phyloP scores from a whole-genome alignment of 2,888 invertebrate species.

The Caenorhabditis sp. region DNA sequence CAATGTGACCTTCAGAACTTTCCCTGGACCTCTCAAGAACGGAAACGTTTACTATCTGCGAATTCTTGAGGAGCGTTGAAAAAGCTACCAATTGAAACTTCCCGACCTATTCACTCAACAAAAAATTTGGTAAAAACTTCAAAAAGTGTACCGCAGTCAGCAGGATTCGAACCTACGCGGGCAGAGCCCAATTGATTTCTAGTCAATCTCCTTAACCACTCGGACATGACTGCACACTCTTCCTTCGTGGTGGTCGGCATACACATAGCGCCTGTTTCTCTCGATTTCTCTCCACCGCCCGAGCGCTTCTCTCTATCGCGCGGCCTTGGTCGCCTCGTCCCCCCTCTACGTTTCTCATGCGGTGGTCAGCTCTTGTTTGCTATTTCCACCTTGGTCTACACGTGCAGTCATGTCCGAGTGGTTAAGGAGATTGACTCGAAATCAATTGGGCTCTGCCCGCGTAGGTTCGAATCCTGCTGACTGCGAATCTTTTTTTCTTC shows the following conservation, averaged over 20 bases:
- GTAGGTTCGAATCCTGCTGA: constrained; percentile 83
- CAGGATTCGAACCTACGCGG: constrained; percentile 83
- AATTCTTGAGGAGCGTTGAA: too few relatives aligned
- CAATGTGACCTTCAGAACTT: too few relatives aligned
- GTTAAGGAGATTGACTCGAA: constrained; percentile 83
- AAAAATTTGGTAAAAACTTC: not conserved
- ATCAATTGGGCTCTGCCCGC: constrained; percentile 83
- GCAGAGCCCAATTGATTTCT: constrained; percentile 83
- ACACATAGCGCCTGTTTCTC: not conserved
- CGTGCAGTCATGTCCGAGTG: constrained; percentile 81
- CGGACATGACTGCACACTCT: constrained; percentile 78
- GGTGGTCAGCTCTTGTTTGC: not conserved
- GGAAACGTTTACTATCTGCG: too few relatives aligned
- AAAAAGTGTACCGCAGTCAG: constrained; percentile 72
- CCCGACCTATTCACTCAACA: too few relatives aligned
- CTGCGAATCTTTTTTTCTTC: constrained; percentile 70
- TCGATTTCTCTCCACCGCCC: not conserved
- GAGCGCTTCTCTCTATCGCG: not conserved
- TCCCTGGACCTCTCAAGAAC: too few relatives aligned
- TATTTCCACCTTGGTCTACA: not conserved
- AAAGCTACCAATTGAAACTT: too few relatives aligned
- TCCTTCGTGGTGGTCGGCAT: not conserved
- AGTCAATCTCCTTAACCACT: constrained; percentile 83
- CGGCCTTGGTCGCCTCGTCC: not conserved
- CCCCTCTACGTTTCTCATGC: not conserved